Base-by-base conservation (phyloP, 2,113 vertebrate species). In the Nothoprocta perdicaria region DNA sequence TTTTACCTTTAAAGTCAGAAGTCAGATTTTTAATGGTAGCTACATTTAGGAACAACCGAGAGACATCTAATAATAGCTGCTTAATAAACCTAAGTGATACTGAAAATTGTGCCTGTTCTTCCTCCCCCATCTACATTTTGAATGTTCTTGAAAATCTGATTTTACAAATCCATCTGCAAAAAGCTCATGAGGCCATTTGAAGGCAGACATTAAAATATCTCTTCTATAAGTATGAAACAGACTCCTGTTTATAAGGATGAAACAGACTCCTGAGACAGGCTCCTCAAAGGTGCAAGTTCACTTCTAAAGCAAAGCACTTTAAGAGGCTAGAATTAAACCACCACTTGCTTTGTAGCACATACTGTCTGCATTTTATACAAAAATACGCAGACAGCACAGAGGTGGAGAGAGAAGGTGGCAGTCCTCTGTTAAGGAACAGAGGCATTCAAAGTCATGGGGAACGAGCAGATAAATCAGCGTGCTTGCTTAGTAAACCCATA, bases 31-130 rank as follows among this genome's bases (percentile, higher is more conserved):
- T 78, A 93, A 84, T 43, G 6, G 31, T 57, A 38, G 60, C 23
- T 58, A 65, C 40, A 68, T 75, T 86, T 75, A 33, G 24, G 43
- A 83, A 78, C 14, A 85, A 48, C 27, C 9, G 18, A 27, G 55
- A 57, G 14, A 27, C 52, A 74, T 16, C 67, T 92, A 95, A 81
- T 65, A 92, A 94, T 82, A 89, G 45, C 45, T 85, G 16, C 78
- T 52, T 84, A 86, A 90, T 86, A 93, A 90, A 76, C 22, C 4
- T 75, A 68, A 67, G 43, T 29, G 24, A 14, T 80, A 80, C 89
- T 77, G 72, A 92, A 96, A 91, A 91, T 78, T 26, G 0, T 80
- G 66, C 13, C 46, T 14, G 24, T 90, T 71, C 80, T 84, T 93
- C 43, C 48, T 88, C 62, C n/a, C 1, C 48, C 23, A 46, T 46